phyloP scores from a whole-genome alignment of 2,797 vertebrate species.

The Pelodytes ibericus region DNA sequence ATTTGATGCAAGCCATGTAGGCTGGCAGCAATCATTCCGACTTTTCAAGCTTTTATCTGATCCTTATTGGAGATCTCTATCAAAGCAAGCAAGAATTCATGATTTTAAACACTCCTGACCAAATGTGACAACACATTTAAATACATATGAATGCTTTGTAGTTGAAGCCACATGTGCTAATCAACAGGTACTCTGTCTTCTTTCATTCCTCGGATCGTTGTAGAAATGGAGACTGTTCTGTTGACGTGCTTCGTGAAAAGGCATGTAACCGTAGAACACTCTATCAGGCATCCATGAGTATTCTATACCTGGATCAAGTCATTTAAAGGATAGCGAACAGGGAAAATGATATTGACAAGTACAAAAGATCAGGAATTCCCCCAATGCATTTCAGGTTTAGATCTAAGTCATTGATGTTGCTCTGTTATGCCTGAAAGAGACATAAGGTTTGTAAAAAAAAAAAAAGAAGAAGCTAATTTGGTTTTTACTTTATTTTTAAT shows the following conservation, averaged over 20 bases:
- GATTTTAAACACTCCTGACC: background rate
- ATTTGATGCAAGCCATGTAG: conserved; percentile 1
- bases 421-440: no score
- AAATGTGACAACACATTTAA: conserved; percentile 8
- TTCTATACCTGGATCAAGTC: no score
- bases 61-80: background rate
- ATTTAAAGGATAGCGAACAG: no score
- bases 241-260: background rate
- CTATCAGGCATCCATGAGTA: background rate
- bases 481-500: no score
- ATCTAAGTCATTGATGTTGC: no score
- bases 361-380: no score
- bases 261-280: background rate
- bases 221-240: background rate
- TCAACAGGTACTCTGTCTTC: background rate
- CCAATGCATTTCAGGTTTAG: no score
- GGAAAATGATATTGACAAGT: no score
- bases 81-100: background rate
- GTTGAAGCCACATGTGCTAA: background rate
- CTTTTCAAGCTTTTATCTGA: conserved; percentile 1
- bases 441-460: no score
- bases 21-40: conserved; percentile 1
- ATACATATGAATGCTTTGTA: background rate
- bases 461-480: no score
- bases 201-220: background rate